Evolutionary conservation across 2,797 vertebrate genomes (phyloP).

Genomic region (Lerista edwardsae): DNA sequence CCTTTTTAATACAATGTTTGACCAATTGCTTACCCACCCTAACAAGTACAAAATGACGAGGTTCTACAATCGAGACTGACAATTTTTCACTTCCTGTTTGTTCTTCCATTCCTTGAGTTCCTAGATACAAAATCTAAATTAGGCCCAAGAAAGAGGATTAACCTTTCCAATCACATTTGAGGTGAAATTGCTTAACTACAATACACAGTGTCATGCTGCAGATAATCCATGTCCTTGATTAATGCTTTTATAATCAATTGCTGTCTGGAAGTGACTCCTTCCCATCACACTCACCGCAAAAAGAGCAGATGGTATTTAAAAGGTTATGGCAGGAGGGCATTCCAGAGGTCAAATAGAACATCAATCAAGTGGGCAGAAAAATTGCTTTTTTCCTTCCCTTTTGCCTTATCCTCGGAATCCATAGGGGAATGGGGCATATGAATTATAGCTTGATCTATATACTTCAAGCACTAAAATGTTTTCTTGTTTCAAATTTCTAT

Average conservation of each 20-base stretch:
- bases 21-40: background rate
- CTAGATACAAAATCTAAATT: slow-evolving; percentile 67
- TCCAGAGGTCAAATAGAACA: slow-evolving; percentile 86
- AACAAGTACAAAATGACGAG: slow-evolving; percentile 20
- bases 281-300: slow-evolving; percentile 88
- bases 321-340: slow-evolving; percentile 87
- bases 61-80: slow-evolving; percentile 4
- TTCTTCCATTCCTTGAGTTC: slow-evolving; percentile 52
- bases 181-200: slow-evolving; percentile 80
- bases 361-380: slow-evolving; percentile 86
- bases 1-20: background rate
- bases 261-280: slow-evolving; percentile 88
- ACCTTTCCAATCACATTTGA: slow-evolving; percentile 79
- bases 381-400: slow-evolving; percentile 78
- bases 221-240: slow-evolving; percentile 96
- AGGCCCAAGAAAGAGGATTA: slow-evolving; percentile 71
- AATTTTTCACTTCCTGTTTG: slow-evolving; percentile 66
- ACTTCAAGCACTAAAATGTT: slow-evolving; percentile 76
- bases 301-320: slow-evolving; percentile 95
- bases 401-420: slow-evolving; percentile 75
- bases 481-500: slow-evolving; percentile 81
- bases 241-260: slow-evolving; percentile 97
- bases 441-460: slow-evolving; percentile 81
- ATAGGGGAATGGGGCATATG: slow-evolving; percentile 75
- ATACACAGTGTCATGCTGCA: slow-evolving; percentile 75